Percentiles rank a stretch among this genome's conserved stretches.
Evolutionary conservation across 1,140 invertebrate genomes (phyloP).

Genomic region (Lepidotrigona ventralis): DNA sequence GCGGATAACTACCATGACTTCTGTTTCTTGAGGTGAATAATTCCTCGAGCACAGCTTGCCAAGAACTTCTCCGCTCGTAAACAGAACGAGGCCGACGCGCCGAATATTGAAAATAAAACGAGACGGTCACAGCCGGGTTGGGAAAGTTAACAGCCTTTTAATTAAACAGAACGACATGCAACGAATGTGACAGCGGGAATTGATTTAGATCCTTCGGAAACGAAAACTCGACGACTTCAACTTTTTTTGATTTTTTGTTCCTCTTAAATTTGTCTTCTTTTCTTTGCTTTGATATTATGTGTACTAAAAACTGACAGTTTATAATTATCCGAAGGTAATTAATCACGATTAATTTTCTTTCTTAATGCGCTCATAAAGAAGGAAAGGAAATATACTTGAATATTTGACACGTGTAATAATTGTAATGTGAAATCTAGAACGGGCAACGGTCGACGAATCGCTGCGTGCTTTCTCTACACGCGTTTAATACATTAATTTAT

Average conservation of each 20-base stretch:
- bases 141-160: conserved; percentile 19
- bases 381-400: not conserved
- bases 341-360: not conserved
- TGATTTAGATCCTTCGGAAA: not conserved
- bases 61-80: conserved; percentile 52
- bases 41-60: conserved; percentile 44
- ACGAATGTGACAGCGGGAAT: not conserved
- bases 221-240: not conserved
- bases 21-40: conserved; percentile 63
- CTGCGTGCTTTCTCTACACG: not conserved
- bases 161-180: conserved; percentile 1
- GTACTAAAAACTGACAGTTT: not conserved
- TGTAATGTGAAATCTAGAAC: not conserved
- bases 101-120: conserved; percentile 21
- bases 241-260: not conserved
- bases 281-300: not conserved
- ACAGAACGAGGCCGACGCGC: conserved; percentile 36
- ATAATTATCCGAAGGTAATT: not conserved
- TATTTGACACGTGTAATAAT: not conserved
- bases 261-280: not conserved
- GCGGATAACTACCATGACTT: conserved; percentile 52
- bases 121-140: not conserved
- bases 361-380: not conserved
- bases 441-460: not conserved
- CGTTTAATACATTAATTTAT: not conserved